Conservation (phyloP, 2,797 vertebrate species). For the Lindbergichthys nudifrons region DNA sequence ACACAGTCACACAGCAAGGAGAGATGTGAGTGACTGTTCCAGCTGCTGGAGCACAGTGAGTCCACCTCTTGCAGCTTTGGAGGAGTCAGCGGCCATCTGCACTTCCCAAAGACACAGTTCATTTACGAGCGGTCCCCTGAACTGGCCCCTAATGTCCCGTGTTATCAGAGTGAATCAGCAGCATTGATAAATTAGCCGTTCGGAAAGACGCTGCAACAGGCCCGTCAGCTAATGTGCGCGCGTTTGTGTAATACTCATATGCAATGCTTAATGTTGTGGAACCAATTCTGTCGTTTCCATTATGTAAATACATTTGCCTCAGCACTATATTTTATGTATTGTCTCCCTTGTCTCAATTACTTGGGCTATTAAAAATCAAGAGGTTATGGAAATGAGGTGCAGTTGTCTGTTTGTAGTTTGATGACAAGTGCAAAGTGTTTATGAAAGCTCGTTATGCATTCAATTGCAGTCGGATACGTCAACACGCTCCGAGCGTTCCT, state of each 20-base stretch:
- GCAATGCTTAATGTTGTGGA: conserved; percentile 89
- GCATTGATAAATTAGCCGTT: conserved; percentile 81
- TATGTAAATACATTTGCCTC: conserved; percentile 90
- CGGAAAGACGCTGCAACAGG: conserved; percentile 64
- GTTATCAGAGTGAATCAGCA: conserved; percentile 85
- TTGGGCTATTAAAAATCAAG: conserved; percentile 86
- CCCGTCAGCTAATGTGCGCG: conserved; percentile 74
- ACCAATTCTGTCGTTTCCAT: conserved; percentile 89
- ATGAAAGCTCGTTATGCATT: conserved; percentile 73
- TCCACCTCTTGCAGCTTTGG: conserved; percentile 45
- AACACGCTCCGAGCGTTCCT: conserved; percentile 66
- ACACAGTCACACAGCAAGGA: conserved; percentile 2
- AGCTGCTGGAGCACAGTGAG: conserved; percentile 23
- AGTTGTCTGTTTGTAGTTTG: conserved; percentile 75
- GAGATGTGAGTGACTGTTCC: conserved; percentile 5
- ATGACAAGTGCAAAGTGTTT: conserved; percentile 77
- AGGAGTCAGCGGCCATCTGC: conserved; percentile 57
- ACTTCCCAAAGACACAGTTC: conserved; percentile 58
- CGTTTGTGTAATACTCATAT: conserved; percentile 79
- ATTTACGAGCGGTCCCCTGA: conserved; percentile 68
- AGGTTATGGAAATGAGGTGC: conserved; percentile 80
- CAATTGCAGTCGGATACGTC: conserved; percentile 63
- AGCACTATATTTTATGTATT: conserved; percentile 85
- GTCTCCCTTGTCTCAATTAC: conserved; percentile 86
- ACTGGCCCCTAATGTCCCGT: conserved; percentile 74